Evolutionary conservation across 1,140 invertebrate genomes (phyloP).

Genomic region (Mya arenaria): DNA sequence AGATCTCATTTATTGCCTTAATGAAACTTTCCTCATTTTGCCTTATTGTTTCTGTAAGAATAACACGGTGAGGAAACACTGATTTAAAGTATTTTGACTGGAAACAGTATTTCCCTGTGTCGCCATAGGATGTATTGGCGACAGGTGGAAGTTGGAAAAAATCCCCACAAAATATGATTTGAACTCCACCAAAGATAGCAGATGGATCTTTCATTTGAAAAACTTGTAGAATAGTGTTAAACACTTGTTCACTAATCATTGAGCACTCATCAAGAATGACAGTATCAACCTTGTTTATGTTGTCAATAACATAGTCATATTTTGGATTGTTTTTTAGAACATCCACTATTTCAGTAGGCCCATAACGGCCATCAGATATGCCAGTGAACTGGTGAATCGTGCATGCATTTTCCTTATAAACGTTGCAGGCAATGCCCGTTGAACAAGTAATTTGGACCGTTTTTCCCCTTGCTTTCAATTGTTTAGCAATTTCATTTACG

Average conservation of each 20-base stretch:
- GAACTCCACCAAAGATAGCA: constrained; percentile 18
- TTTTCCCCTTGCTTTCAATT: background rate
- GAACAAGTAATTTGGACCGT: constrained; percentile 20
- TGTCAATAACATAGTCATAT: background rate
- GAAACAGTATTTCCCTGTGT: constrained; percentile 35
- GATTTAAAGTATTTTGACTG: too few species aligned
- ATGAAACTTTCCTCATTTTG: constrained; percentile 26
- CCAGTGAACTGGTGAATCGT: constrained; percentile 38
- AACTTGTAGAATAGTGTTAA: constrained; percentile 29
- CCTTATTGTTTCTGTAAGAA: constrained; percentile 19
- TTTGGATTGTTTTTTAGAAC: background rate
- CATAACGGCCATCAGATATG: constrained; percentile 5
- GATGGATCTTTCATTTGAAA: constrained; percentile 10
- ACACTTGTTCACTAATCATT: constrained; percentile 34
- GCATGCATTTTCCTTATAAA: background rate
- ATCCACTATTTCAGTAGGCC: background rate
- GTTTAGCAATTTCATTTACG: background rate
- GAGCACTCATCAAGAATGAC: constrained; percentile 52
- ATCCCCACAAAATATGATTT: constrained; percentile 45
- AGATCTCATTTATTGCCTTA: constrained; percentile 9
- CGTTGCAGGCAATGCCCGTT: constrained; percentile 15
- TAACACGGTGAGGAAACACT: constrained; percentile 32
- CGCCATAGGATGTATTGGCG: constrained; percentile 37
- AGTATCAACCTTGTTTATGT: background rate
- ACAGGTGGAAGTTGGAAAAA: constrained; percentile 49